Evolutionary conservation across 2,113 vertebrate species (phyloP), one percentile per base, ranked within the genome.

Genomic region (Vulpes vulpes): DNA sequence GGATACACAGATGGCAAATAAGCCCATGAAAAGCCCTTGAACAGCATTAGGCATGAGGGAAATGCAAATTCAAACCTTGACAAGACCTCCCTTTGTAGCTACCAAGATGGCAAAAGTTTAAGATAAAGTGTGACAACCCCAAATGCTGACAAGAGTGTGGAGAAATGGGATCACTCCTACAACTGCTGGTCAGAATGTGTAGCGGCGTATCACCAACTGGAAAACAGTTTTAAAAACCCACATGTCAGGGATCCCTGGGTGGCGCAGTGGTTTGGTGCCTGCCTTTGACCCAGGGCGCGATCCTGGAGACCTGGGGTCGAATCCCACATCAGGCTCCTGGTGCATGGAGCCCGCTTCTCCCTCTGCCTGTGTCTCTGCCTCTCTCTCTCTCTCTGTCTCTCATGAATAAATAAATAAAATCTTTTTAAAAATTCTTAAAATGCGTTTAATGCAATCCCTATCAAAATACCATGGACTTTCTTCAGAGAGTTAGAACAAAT

Each of bases 251-350:
- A 43, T 43, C 43, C 43, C 43, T 43, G 43, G 43, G 43, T 43
- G 43, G 43, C 43, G 1, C 43, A 43, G 43, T 6, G 7, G 43
- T 43, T 43, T 4, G 7, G 43, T 1, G 6, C 43, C 43, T 8
- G 43, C 43, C 43, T 43, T 43, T 43, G 43, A 1, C 43, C 43
- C 43, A 7, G 43, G 43, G 43, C 7, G 7, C 43, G 43, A 43
- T 43, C 43, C 43, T 43, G 43, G 43, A 43, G 43, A 7, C 43
- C 6, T 6, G 6, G 43, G 43, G 7, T 43, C 6, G 43, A 43
- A 0, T 43, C 43, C 43, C 6, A 0, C 43, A 1, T 7, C 6
- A 6, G 43, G 43, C 7, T 43, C 43, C 43, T 6, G 1, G 43
- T 35, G 35, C 43, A 7, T 7, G 6, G 43, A 43, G 43, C 43